Evolutionary conservation across 2,888 invertebrate species (phyloP), one percentile per base, ranked within the genome.

Genomic region (Xestia c-nigrum): DNA sequence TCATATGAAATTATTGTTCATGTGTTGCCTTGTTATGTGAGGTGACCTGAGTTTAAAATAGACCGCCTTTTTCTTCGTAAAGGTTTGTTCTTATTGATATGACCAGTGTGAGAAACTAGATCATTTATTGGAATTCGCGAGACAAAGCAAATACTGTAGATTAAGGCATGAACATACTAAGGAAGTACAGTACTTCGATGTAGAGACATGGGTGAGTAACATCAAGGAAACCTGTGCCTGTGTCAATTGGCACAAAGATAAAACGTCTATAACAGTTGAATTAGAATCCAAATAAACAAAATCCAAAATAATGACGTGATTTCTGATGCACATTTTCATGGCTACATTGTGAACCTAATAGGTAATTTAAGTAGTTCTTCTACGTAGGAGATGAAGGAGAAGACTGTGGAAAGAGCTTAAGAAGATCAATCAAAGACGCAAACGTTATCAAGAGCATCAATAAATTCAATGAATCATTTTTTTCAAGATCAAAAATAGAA

Each of bases 1-100:
- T 70, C 72, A 72, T 73, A 70, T 63, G 57, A 81, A 67, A 81
- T 81, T 78, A 73, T 81, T 63, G 70, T 73, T 63, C 69, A 40
- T 63, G 24, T 81, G 50, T 38, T 57, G 57, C 50, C 16, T 57
- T 38, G 47, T 66, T 75, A n/a, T 55, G 5, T 46, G 21, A 24
- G 47, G 21, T 57, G 75, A 55, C 59, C n/a, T 65, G 38, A 5
- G n/a, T 47, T 70, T 47, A 21, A 59, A 78, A 65, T 78, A 69
- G 12, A 65, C 21, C 1, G 38, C 38, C 0, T 7, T 7, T 64
- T 24, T 64, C n/a, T n/a, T 43, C 6, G n/a, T n/a, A 3, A 21
- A 6, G 0, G n/a, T 3, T n/a, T 19, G 63, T 63, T 3, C 14
- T 43, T n/a, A 4, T n/a, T 43, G 6, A 64, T 43, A 16, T n/a